phyloP scores from a whole-genome alignment of 2,797 vertebrate species.

The Fratercula arctica region DNA sequence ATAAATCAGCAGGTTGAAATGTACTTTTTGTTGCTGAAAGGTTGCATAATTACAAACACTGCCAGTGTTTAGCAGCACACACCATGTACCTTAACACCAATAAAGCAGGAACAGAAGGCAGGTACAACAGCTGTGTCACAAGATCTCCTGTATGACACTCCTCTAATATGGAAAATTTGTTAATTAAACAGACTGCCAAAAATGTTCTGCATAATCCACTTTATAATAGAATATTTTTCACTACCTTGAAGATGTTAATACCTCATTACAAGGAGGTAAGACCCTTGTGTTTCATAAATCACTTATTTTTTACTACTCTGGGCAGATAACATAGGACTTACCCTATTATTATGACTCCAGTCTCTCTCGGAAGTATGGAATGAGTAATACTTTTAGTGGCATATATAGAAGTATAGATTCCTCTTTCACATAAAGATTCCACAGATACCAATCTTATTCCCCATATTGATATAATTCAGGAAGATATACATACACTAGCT shows the following conservation, averaged over 20 bases:
- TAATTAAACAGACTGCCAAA: background rate
- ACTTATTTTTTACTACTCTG: background rate
- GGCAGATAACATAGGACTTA: background rate
- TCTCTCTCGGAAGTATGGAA: background rate
- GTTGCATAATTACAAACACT: background rate
- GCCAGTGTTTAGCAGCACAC: background rate
- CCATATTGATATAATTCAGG: background rate
- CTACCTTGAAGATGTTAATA: background rate
- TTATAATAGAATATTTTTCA: background rate
- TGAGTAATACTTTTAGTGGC: background rate
- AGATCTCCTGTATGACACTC: background rate
- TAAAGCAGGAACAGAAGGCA: background rate
- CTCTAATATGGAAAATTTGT: background rate
- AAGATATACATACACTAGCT: background rate
- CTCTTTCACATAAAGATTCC: background rate
- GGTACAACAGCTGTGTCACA: background rate
- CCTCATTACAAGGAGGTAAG: background rate
- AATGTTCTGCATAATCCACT: rapidly evolving
- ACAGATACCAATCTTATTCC: background rate
- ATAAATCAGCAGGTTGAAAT: background rate
- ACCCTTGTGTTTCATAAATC: background rate
- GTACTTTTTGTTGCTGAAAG: background rate
- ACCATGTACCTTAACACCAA: background rate
- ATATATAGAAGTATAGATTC: background rate
- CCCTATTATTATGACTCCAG: background rate